Conservation (phyloP, 2,113 vertebrate genomes). For the Parus major region DNA sequence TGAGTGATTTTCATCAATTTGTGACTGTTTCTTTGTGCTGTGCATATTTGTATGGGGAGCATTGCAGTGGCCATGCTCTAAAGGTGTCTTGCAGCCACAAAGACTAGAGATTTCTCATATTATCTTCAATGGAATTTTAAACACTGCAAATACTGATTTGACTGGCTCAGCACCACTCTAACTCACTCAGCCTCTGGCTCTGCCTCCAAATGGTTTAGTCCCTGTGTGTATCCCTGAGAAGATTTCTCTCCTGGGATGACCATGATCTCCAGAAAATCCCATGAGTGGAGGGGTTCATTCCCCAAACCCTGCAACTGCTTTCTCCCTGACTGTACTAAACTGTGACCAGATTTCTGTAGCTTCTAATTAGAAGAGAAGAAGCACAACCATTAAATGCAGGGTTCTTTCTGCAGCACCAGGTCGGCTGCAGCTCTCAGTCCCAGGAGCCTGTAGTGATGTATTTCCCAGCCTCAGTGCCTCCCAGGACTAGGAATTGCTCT, state of each 20-base stretch:
- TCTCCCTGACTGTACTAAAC: background rate
- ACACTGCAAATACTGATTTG: background rate
- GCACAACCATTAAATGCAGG: background rate
- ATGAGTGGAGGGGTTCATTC: background rate
- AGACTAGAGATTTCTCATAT: background rate
- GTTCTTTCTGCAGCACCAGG: background rate
- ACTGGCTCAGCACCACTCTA: background rate
- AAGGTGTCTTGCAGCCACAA: background rate
- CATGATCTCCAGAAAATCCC: background rate
- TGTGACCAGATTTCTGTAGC: background rate
- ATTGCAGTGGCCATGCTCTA: background rate
- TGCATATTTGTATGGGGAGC: background rate
- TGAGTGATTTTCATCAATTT: background rate
- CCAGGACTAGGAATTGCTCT: background rate
- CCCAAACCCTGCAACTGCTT: background rate
- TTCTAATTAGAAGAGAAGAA: background rate
- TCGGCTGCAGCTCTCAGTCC: background rate
- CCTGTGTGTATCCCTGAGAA: background rate
- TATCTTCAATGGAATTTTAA: conserved; percentile 7
- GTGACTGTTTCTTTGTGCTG: background rate
- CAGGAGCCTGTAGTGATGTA: background rate
- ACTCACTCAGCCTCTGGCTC: background rate
- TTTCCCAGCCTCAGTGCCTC: background rate
- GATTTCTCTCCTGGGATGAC: background rate
- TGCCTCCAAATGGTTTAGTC: background rate